Percentiles rank a stretch among this genome's conserved stretches.
These are phyloP conservation scores for Stichopus chloronotus DNA, from an alignment of 35 echinoderm and acorn worm species.

Conservation along the genomic window DNA sequence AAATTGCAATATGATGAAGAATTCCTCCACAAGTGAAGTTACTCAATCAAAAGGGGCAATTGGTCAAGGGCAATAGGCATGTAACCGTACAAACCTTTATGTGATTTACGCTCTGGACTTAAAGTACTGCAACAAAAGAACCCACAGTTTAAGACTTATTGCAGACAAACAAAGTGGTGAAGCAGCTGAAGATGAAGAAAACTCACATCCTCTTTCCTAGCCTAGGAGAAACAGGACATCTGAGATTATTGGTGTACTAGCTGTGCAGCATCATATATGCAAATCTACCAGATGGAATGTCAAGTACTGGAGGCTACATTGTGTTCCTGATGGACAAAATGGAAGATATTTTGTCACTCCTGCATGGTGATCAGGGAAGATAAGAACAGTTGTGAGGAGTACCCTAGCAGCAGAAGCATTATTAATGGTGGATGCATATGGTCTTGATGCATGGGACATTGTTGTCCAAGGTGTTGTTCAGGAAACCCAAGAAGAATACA, in stretches of 20 bases:
- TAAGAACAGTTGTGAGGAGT: conserved; percentile 8
- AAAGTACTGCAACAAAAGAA: conserved; percentile 29
- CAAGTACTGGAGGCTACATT: conserved; percentile 30
- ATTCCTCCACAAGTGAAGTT: conserved; percentile 25
- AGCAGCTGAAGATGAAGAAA: neutral
- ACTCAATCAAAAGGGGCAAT: conserved; percentile 1
- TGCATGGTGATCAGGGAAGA: neutral
- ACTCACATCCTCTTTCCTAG: conserved; percentile 28
- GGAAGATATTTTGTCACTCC: neutral
- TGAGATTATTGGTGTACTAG: conserved; percentile 21
- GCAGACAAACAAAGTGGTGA: conserved; percentile 25
- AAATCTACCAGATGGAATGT: conserved; percentile 34
- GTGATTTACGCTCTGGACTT: conserved; percentile 30
- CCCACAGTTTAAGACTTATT: conserved; percentile 41
- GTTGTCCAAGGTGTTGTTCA: neutral
- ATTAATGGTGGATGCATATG: conserved; percentile 26
- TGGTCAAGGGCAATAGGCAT: conserved; percentile 27
- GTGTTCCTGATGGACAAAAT: conserved; percentile 9
- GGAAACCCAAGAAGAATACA: conserved; percentile 24
- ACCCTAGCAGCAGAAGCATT: conserved; percentile 7
- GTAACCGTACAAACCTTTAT: neutral
- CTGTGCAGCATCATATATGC: conserved; percentile 40
- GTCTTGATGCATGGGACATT: neutral
- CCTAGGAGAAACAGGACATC: conserved; percentile 7
- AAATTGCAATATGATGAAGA: neutral